These are phyloP conservation scores for Mastigias papua DNA, from an alignment of 30 jellyfish, hydroid and myxozoan genomes.

Conservation along the genomic window DNA sequence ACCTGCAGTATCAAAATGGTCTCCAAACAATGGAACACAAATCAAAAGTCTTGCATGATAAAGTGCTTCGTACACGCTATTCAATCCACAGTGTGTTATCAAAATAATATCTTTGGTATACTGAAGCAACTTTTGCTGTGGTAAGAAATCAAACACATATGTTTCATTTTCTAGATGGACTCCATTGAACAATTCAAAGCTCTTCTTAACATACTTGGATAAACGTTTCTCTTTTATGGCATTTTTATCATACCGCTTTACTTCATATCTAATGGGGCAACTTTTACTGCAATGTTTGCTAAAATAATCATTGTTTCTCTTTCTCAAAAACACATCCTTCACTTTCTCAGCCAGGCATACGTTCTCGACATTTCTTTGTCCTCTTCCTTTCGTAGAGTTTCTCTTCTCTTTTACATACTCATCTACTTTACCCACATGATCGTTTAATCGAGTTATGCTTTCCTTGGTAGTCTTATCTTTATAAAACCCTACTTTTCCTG, in stretches of 20 bases:
- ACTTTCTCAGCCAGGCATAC: too few relatives aligned
- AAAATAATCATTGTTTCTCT: too few relatives aligned
- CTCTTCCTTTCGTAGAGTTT: too few relatives aligned
- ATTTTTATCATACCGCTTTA: too few relatives aligned
- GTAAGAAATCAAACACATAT: slow-evolving; percentile 64
- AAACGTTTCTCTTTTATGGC: too few relatives aligned
- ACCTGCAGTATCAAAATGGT: slow-evolving; percentile 76
- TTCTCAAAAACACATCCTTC: too few relatives aligned
- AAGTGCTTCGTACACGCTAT: slow-evolving; percentile 79
- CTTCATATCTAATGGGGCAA: too few relatives aligned
- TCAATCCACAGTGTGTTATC: slow-evolving; percentile 76
- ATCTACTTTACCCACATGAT: background rate
- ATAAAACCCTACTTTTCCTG: background rate
- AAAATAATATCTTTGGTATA: slow-evolving; percentile 22
- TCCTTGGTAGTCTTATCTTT: background rate
- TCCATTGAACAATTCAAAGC: background rate
- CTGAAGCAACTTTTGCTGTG: slow-evolving; percentile 69
- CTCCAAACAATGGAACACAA: slow-evolving; percentile 83
- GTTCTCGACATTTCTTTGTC: too few relatives aligned
- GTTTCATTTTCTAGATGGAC: slow-evolving; percentile 4
- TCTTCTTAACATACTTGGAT: background rate
- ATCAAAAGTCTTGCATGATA: slow-evolving; percentile 51
- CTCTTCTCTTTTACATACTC: background rate
- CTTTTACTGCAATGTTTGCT: too few relatives aligned
- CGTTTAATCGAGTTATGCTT: too few relatives aligned